Evolutionary conservation across 2,113 vertebrate genomes (phyloP), one percentile per base, ranked within the genome.

Genomic region (Stictonetta naevosa): DNA sequence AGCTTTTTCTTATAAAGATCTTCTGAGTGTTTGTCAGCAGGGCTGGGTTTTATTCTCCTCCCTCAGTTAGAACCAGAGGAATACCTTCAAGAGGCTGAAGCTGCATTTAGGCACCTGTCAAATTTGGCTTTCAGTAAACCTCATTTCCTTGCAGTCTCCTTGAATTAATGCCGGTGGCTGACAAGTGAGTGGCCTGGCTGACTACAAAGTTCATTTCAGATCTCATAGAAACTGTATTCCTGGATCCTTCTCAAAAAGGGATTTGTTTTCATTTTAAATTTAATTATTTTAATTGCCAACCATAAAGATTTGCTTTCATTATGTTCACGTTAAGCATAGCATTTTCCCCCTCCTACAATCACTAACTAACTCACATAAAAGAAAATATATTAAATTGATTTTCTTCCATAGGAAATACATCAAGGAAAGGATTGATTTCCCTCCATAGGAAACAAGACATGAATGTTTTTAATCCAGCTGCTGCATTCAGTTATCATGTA

Each of bases 401-500:
- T 96, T 92, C 59, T 91, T 93, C 92, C 77, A 64, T 89, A 90
- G 66, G 84, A 96, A 93, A 94, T 95, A 68, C 60, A 89, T 96
- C 86, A 95, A 92, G 74, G 60, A 90, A 69, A 86, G 69, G 83
- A 97, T 83, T 96, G 73, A 94, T 97, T 92, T 94, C 58, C 53
- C 40, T 94, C 91, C 67, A 44, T 60, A 83, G 59, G 78, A 95
- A 96, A 89, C 75, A 93, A 75, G 93, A 92, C 69, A 83, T 85
- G 76, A 89, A 83, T 94, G 92, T 73, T 94, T 92, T 93, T 94
- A 96, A 94, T 93, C 83, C 91, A 93, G 69, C 80, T 93, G 71
- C 88, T 89, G 81, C 86, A 81, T 92, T 92, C 62, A 55, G 71
- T 92, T 93, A 90, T 58, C 75, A 53, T 69, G 83, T 88, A 95